A percentile compares a stretch with the other conserved stretches of the same genome.
phyloP scores from a whole-genome alignment of 2,888 invertebrate species.

The Drosophila acutilabella region DNA sequence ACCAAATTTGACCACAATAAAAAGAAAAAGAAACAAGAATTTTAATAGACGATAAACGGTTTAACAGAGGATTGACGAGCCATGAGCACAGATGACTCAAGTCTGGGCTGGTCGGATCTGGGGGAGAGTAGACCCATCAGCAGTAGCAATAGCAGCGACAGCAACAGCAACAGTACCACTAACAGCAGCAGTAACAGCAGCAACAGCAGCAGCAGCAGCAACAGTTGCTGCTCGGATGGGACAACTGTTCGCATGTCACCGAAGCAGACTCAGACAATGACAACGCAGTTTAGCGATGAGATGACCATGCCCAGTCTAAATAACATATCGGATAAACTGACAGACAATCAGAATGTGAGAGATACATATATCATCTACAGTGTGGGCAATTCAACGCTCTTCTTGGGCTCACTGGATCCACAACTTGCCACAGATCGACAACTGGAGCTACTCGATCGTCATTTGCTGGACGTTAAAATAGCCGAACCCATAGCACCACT shows the following conservation, averaged over 20 bases:
- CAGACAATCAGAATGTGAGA: constrained; percentile 12
- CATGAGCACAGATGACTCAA: constrained; percentile 50
- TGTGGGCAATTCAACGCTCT: constrained; percentile 52
- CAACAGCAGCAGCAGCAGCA: background rate
- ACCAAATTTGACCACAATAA: constrained; percentile 11
- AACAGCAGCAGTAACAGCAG: background rate
- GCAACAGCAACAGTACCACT: constrained; percentile 4
- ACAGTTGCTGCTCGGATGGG: constrained; percentile 19
- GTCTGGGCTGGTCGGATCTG: constrained; percentile 45
- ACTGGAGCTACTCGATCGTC: constrained; percentile 45
- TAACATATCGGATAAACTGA: background rate
- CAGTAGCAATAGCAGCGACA: constrained; percentile 4
- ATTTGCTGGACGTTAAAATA: constrained; percentile 44
- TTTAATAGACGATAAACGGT: background rate
- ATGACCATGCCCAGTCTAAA: background rate
- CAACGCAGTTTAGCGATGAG: constrained; percentile 9
- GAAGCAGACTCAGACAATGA: background rate
- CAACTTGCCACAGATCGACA: constrained; percentile 16
- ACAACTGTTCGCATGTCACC: constrained; percentile 2
- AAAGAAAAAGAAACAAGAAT: background rate
- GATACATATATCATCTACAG: constrained; percentile 62
- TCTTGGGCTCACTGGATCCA: constrained; percentile 41
- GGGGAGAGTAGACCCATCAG: constrained; percentile 19
- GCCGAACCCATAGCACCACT: constrained; percentile 8
- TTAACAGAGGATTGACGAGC: background rate